Evolutionary conservation across 2,888 invertebrate species (phyloP).

Genomic region (Drosophila subquinaria): DNA sequence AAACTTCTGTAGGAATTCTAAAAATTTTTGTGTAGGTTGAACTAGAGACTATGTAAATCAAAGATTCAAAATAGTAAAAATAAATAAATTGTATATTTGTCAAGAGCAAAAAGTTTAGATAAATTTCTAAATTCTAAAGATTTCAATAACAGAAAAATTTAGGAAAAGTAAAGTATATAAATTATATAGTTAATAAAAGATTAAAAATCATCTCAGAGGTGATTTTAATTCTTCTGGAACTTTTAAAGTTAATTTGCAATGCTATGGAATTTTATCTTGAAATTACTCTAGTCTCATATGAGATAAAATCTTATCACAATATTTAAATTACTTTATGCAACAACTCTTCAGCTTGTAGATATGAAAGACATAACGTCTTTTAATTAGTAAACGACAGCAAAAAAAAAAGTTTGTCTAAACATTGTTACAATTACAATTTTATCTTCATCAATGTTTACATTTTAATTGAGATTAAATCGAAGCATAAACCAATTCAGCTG

Average conservation of each 20-base stretch:
- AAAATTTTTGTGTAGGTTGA: neutral
- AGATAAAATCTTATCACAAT: constrained; percentile 5
- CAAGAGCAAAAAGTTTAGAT: no score
- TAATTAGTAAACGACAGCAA: neutral
- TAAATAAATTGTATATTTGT: no score
- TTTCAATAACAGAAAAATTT: no score
- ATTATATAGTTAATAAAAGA: no score
- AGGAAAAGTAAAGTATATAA: no score
- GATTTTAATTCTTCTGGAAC: neutral
- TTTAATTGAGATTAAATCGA: constrained; percentile 9
- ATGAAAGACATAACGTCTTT: neutral
- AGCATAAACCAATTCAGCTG: constrained; percentile 13
- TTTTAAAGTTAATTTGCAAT: neutral
- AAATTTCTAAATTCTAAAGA: no score
- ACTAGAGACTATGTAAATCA: no score
- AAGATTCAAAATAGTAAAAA: neutral
- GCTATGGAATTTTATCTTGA: neutral
- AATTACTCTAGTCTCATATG: neutral
- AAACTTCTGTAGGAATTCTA: neutral
- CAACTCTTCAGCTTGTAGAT: neutral
- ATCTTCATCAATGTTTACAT: neutral
- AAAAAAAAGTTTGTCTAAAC: neutral
- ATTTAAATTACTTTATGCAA: neutral
- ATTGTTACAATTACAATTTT: neutral
- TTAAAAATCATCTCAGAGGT: no score